Base-by-base conservation (phyloP, 2,113 vertebrate genomes). In the Cebidichthys violaceus region DNA sequence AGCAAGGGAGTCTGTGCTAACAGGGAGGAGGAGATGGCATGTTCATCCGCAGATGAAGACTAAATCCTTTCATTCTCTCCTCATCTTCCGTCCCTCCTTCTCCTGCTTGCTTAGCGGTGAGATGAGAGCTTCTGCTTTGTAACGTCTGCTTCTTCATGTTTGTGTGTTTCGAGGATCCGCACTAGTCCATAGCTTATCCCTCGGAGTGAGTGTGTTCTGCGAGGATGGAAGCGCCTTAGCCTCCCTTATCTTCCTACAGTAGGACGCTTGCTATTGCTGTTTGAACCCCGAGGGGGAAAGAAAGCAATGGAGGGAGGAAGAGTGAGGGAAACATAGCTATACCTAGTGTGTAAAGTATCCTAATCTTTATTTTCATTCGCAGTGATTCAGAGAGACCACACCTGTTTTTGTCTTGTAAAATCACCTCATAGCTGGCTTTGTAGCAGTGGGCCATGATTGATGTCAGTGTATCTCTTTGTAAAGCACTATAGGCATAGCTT, bases 161-260 rank as follows among this genome's bases (percentile, higher is more conserved):
- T 87, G 79, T 91, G 91, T 88, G 85, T 86, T 86, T 90, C 52
- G 9, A 81, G 89, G 84, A 92, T 92, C 90, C 33, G 31, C 75
- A 91, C 80, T 92, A 89, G 89, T 89, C 89, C 84, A 39, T 66
- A 91, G 90, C 85, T 93, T 92, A 92, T 92, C 90, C 90, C 85
- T 89, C 73, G 43, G 85, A 90, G 88, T 90, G 88, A 86, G 92
- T 91, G 90, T 92, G 89, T 90, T 90, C 90, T 88, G 88, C 52
- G 47, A 70, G 91, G 82, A 93, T 92, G 65, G 90, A 92, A 90
- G 83, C 74, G 78, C 84, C 84, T 93, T 87, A 87, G 88, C 76
- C 70, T 88, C 57, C 83, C 80, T 92, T 89, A 94, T 94, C 89
- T 75, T 82, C 90, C 92, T 91, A 92, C 79, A 66, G 85, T 73